Base-by-base conservation (phyloP, 2,888 invertebrate species). In the Andrena trimmerana region DNA sequence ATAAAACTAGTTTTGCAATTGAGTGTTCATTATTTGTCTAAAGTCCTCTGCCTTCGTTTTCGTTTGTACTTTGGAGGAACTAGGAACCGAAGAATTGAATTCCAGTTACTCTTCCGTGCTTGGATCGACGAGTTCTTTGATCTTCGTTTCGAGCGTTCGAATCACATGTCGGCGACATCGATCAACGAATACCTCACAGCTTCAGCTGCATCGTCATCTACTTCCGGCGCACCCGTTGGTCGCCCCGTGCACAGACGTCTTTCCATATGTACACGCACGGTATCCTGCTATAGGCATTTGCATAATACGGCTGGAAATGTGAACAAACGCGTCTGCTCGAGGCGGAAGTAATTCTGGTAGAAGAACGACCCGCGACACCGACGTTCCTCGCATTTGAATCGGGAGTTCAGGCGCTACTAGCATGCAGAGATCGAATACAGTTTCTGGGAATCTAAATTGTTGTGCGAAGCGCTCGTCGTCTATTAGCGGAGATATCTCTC, bases 231-330 rank as follows among this genome's bases (percentile, higher is more conserved):
- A 66, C 66, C 66, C 66, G 66, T 66, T 52, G 50, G 24, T 48
- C 29, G 7, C 24, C 48, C 50, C 24, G 13, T 31, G 50, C 71
- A 42, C 42, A 42, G 50, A 29, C 71, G 42, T 71, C 62, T 48
- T 50, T 60, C 42, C 60, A 29, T 42, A 36, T 48, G 73, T 57
- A 42, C 27, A 66, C 65, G 42, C 73, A n/a, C 59, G 73, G 63
- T 66, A 74, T 66, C 57, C 50, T 31, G 57, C 66, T 48, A 60
- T 60, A 67, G 66, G 33, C 60, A 67, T 74, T 74, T 74, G 48
- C 74, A 74, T 67, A 74, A 74, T 74, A 67, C 50, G 42, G 29
- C 67, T 59, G 48, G 74, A 74, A 67, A 67, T 60, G 50, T 24
- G 29, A 16, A 31, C 66, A 74, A 54, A 67, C 66, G 66, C 27